Conservation (phyloP, 2,888 invertebrate species). For the Microplitis deprimator region DNA sequence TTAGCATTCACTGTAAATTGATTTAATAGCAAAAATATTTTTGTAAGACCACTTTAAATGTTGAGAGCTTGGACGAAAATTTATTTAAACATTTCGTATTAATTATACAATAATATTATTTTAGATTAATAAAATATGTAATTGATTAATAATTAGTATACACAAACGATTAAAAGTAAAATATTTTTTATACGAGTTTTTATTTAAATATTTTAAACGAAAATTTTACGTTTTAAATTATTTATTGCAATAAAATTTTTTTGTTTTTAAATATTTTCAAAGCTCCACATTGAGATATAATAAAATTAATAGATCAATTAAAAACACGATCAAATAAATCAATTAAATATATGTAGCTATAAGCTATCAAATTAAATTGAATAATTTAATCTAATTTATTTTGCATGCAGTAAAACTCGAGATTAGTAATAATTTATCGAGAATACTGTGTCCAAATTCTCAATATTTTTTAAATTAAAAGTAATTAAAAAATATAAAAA, state of each 20-base stretch:
- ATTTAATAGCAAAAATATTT: neutral
- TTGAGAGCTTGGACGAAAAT: neutral
- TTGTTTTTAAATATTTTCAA: neutral
- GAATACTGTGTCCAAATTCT: slow-evolving; percentile 20
- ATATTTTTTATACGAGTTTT: neutral
- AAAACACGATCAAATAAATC: neutral
- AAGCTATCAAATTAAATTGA: neutral
- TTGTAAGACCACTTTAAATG: neutral
- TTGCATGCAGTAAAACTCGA: neutral
- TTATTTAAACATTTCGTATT: neutral
- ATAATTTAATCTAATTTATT: neutral
- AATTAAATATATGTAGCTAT: neutral
- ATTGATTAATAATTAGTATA: neutral
- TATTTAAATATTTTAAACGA: slow-evolving; percentile 12
- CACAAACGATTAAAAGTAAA: no score
- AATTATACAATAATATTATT: neutral
- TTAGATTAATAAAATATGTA: neutral
- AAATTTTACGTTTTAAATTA: no score
- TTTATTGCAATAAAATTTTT: neutral
- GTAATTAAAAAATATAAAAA: slow-evolving; percentile 15
- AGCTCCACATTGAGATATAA: neutral
- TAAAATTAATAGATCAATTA: no score
- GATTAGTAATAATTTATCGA: neutral
- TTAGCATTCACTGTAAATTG: slow-evolving; percentile 31
- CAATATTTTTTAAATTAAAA: slow-evolving; percentile 20